Percentiles rank a stretch among this genome's conserved stretches.
phyloP scores from a whole-genome alignment of 92 coral and sea anemone genomes.

The Palythoa heliodiscus region DNA sequence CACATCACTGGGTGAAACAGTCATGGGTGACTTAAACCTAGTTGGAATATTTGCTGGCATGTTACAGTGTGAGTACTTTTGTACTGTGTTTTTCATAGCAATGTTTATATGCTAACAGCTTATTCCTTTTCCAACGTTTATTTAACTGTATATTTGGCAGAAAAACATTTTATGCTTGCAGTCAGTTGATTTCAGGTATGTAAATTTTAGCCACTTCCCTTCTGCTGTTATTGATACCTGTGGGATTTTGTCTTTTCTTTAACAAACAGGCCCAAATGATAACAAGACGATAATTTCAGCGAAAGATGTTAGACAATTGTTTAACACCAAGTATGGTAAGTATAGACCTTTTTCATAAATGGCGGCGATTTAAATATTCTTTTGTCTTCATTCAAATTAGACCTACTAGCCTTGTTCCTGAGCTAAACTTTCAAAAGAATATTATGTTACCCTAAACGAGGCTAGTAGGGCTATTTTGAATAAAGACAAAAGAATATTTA shows the following conservation, averaged over 20 bases:
- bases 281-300: neutral
- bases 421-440: no score
- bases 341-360: neutral
- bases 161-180: neutral
- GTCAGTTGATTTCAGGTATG: neutral
- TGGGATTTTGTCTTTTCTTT: neutral
- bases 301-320: neutral
- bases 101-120: neutral
- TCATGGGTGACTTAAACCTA: neutral
- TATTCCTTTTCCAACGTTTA: neutral
- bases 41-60: neutral
- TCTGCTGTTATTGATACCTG: neutral
- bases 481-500: no score
- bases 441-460: no score
- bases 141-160: neutral
- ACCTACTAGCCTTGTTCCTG: no score
- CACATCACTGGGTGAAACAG: neutral
- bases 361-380: no score
- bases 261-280: neutral
- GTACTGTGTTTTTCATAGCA: neutral
- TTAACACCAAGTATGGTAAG: neutral
- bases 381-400: no score
- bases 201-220: neutral
- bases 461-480: no score
- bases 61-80: neutral